A percentile compares a stretch with the other conserved stretches of the same genome.
Conservation (phyloP, 2,113 vertebrate genomes). For the Solenodon paradoxus region DNA sequence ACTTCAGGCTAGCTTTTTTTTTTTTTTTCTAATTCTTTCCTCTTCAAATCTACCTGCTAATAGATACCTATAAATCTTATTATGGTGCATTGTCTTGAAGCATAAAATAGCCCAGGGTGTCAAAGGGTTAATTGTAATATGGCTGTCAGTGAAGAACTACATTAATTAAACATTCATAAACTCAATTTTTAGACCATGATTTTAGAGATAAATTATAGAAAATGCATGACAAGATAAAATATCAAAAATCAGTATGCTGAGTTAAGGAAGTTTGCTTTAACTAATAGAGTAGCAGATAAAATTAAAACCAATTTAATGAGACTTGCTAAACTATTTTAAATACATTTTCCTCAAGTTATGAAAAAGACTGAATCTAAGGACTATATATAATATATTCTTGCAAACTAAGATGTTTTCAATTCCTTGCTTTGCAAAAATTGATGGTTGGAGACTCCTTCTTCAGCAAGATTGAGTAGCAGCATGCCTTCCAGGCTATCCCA, state of each 20-base stretch:
- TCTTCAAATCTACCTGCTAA: neutral
- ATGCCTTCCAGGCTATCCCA: neutral
- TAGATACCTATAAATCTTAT: no score
- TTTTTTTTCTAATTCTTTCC: neutral
- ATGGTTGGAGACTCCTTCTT: neutral
- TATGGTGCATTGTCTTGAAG: neutral
- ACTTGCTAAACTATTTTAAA: neutral
- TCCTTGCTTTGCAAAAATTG: neutral
- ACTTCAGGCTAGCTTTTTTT: neutral
- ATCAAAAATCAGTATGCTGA: neutral
- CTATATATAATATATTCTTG: neutral
- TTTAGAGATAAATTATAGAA: neutral
- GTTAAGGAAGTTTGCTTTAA: neutral
- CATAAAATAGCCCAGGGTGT: neutral
- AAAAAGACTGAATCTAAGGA: neutral
- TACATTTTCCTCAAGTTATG: neutral
- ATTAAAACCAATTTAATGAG: neutral
- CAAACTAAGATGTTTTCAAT: neutral
- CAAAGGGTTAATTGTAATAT: neutral
- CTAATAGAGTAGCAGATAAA: neutral
- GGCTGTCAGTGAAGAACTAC: neutral
- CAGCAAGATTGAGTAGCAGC: neutral
- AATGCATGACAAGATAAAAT: neutral
- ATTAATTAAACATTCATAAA: neutral
- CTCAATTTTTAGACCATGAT: neutral